Evolutionary conservation across 64 coral and sea anemone genomes (phyloP).

Genomic region (Porites australiensis): DNA sequence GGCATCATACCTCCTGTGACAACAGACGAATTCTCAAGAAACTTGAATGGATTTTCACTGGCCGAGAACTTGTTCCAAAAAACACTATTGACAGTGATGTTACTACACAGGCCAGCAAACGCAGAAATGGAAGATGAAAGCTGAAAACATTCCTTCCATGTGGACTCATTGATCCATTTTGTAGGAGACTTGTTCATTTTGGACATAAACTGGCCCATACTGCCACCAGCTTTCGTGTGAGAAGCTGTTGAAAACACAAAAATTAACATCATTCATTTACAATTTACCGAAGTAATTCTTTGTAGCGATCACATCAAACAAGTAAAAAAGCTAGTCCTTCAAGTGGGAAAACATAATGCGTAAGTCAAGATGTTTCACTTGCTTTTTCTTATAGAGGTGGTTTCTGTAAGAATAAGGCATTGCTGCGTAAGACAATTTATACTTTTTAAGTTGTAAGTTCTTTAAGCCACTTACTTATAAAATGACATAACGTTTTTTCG

Average conservation of each 20-base stretch:
- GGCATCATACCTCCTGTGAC: not conserved
- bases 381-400: too few relatives aligned
- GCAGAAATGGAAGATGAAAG: conserved; percentile 63
- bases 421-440: too few relatives aligned
- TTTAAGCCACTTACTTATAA: too few relatives aligned
- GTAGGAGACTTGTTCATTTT: conserved; percentile 84
- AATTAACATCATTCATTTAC: not conserved
- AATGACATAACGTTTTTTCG: too few relatives aligned
- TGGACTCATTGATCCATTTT: conserved; percentile 89
- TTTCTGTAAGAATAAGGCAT: too few relatives aligned
- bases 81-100: conserved; percentile 70
- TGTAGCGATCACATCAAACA: too few relatives aligned
- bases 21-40: conserved; percentile 60
- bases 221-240: conserved; percentile 46
- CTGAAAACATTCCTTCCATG: conserved; percentile 92
- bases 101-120: conserved; percentile 88
- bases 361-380: too few relatives aligned
- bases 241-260: not conserved
- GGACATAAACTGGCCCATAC: conserved; percentile 74
- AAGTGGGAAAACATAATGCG: too few relatives aligned
- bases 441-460: too few relatives aligned
- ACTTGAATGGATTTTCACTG: conserved; percentile 66
- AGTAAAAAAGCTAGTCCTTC: too few relatives aligned
- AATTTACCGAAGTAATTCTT: too few relatives aligned
- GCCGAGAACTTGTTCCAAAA: conserved; percentile 90